These are phyloP conservation scores for Clivina fossor DNA, from an alignment of 2,888 invertebrate species.

Conservation along the genomic window DNA sequence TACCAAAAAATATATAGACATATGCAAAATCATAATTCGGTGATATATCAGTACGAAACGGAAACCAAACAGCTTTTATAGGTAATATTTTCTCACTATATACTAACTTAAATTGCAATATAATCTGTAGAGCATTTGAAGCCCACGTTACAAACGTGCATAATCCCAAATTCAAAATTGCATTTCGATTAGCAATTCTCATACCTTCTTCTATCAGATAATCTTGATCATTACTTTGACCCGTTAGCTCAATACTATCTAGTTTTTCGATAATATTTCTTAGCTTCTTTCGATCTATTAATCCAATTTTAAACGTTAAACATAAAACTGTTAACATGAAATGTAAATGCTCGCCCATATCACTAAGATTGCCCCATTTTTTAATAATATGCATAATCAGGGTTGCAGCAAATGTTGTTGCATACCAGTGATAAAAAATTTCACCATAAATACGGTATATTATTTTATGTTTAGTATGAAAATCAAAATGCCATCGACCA, in stretches of 20 bases:
- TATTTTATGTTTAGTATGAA: no score
- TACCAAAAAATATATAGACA: conserved; percentile 21
- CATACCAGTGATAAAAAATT: not conserved
- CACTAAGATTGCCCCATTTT: conserved; percentile 8
- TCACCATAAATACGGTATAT: conserved; percentile 10
- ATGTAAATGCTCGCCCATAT: conserved; percentile 12
- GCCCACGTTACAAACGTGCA: conserved; percentile 9
- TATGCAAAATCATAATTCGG: conserved; percentile 27
- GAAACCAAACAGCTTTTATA: conserved; percentile 24
- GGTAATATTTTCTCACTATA: conserved; percentile 14
- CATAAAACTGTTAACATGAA: conserved; percentile 6
- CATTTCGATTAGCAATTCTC: conserved; percentile 20
- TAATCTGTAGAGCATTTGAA: no score
- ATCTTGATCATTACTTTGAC: conserved; percentile 23
- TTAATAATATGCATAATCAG: conserved; percentile 6
- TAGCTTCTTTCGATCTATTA: conserved; percentile 7
- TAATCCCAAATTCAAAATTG: not conserved
- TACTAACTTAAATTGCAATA: no score
- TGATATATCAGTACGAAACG: conserved; percentile 9
- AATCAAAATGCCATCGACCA: conserved; percentile 15
- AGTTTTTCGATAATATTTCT: conserved; percentile 3
- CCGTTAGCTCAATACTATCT: conserved; percentile 7
- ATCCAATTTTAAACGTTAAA: conserved; percentile 14
- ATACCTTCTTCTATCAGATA: conserved; percentile 16
- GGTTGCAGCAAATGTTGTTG: not conserved